Conservation (phyloP, 2,797 vertebrate genomes). For the Periophthalmus magnuspinnatus region DNA sequence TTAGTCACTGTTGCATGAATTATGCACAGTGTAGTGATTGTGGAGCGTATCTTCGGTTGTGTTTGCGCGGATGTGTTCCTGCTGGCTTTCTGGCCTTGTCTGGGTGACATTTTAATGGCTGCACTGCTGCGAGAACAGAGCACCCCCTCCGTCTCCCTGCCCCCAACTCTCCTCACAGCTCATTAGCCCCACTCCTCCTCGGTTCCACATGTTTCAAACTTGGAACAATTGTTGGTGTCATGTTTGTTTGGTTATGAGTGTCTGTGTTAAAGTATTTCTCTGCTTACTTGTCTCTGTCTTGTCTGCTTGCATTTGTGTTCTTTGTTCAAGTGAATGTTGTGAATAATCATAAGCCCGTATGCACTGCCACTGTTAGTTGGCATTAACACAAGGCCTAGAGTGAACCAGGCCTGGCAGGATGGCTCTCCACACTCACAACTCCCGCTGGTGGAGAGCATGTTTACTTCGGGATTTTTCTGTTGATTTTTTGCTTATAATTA, state of each 20-base stretch:
- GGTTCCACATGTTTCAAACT: neutral
- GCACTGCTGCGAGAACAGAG: slow-evolving; percentile 56
- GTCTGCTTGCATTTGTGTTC: slow-evolving; percentile 13
- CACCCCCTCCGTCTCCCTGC: slow-evolving; percentile 30
- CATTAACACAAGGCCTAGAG: slow-evolving; percentile 56
- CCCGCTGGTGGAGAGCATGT: slow-evolving; percentile 46
- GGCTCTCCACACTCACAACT: slow-evolving; percentile 40
- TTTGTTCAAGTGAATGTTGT: slow-evolving; percentile 26
- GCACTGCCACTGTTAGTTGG: slow-evolving; percentile 39
- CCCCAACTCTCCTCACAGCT: slow-evolving; percentile 52
- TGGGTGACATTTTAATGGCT: slow-evolving; percentile 69
- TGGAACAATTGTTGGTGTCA: slow-evolving; percentile 18
- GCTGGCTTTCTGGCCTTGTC: slow-evolving; percentile 61
- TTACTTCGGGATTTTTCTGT: slow-evolving; percentile 13
- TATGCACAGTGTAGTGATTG: slow-evolving; percentile 46
- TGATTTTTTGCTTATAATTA: slow-evolving; percentile 3
- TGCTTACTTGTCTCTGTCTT: slow-evolving; percentile 2
- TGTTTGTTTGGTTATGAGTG: slow-evolving; percentile 12
- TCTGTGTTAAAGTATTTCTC: slow-evolving; percentile 31
- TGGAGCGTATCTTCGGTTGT: slow-evolving; percentile 45
- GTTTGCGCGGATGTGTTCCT: slow-evolving; percentile 40
- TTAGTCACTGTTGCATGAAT: slow-evolving; percentile 53
- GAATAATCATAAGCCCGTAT: slow-evolving; percentile 28
- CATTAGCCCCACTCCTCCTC: slow-evolving; percentile 43
- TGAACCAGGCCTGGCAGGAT: slow-evolving; percentile 64